Conservation (phyloP, 2,888 invertebrate genomes). For the Limenitis camilla region DNA sequence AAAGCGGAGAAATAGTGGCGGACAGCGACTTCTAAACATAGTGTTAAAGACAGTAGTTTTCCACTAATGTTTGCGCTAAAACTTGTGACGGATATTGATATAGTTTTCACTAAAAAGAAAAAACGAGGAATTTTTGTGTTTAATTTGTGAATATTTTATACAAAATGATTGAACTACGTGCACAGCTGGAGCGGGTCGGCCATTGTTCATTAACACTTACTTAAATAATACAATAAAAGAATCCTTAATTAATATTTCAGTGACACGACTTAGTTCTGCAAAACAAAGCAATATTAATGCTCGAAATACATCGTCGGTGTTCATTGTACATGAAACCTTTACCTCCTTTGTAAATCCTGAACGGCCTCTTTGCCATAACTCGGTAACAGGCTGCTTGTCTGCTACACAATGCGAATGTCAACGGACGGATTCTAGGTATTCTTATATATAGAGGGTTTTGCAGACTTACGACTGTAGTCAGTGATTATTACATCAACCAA, state of each 20-base stretch:
- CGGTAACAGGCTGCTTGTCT: conserved; percentile 19
- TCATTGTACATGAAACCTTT: conserved; percentile 21
- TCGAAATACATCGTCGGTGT: conserved; percentile 2
- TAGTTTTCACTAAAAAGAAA: too few species aligned
- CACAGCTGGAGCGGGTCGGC: too few species aligned
- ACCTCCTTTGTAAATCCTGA: conserved; percentile 14
- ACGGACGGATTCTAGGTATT: conserved; percentile 19
- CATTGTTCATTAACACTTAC: too few species aligned
- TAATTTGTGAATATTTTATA: too few species aligned
- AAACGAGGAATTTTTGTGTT: too few species aligned
- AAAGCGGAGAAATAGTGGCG: too few species aligned
- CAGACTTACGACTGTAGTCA: conserved; percentile 1
- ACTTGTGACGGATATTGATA: too few species aligned
- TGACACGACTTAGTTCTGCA: neutral
- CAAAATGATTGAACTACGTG: too few species aligned
- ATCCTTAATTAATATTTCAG: neutral
- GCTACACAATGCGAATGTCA: conserved; percentile 27
- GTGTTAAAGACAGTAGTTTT: too few species aligned
- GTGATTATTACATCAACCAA: neutral
- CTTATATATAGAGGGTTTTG: conserved; percentile 3
- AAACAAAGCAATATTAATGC: conserved; percentile 17
- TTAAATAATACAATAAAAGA: neutral
- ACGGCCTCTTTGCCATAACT: conserved; percentile 16
- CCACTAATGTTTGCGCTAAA: too few species aligned
- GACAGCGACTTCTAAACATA: too few species aligned